A percentile compares a stretch with the other conserved stretches of the same genome.
phyloP scores from a whole-genome alignment of 2,113 vertebrate genomes.

The Motacilla tschutschensis region DNA sequence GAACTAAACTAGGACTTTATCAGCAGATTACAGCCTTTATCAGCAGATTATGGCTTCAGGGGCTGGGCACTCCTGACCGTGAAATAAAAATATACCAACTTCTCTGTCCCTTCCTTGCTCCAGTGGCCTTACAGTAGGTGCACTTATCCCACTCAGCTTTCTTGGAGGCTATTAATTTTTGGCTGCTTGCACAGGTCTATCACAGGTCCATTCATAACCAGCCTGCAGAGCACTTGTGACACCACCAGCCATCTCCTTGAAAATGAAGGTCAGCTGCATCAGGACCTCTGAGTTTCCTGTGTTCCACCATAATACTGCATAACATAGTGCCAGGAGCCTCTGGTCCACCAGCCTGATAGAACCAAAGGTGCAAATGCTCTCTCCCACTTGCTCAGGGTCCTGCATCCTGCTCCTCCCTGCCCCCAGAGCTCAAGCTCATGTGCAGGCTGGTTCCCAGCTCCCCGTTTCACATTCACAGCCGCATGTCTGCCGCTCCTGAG shows the following conservation, averaged over 20 bases:
- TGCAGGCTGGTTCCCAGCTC: background rate
- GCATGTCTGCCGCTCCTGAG: background rate
- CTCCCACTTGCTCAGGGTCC: background rate
- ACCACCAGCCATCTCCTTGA: accelerated
- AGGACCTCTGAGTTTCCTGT: background rate
- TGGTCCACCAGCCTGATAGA: accelerated
- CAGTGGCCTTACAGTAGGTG: background rate
- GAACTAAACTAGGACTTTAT: background rate
- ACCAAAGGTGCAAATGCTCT: background rate
- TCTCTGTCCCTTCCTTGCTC: background rate
- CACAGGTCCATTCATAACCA: background rate
- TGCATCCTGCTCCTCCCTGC: accelerated
- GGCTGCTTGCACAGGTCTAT: background rate
- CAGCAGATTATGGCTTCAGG: background rate
- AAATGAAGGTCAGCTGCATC: background rate
- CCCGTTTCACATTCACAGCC: slow-evolving; percentile 11
- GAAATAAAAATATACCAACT: background rate
- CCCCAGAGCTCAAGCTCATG: accelerated
- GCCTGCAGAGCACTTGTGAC: background rate
- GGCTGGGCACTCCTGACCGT: background rate
- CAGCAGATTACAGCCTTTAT: background rate
- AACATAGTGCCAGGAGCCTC: too few relatives aligned
- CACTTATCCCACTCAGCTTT: slow-evolving; percentile 20
- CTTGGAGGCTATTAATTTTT: slow-evolving; percentile 1
- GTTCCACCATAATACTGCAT: accelerated